A percentile compares a stretch with the other conserved stretches of the same genome.
Conservation (phyloP, 2,113 vertebrate species). For the Cygnus atratus region DNA sequence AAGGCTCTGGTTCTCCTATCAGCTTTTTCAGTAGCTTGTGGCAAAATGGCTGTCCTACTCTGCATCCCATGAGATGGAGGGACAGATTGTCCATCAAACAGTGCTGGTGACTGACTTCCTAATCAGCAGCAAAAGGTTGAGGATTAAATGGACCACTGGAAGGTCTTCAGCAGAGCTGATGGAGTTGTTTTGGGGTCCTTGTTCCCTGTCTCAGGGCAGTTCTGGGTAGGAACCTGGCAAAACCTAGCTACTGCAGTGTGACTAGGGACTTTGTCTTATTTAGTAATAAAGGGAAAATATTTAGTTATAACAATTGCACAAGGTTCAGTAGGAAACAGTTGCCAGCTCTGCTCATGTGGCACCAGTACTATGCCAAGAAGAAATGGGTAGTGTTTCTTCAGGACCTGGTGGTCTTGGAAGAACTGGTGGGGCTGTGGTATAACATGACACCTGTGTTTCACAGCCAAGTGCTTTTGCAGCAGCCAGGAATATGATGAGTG, state of each 20-base stretch:
- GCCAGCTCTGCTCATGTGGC: background rate
- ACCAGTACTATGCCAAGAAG: background rate
- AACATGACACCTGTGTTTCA: background rate
- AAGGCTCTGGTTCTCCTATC: background rate
- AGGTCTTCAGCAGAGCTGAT: background rate
- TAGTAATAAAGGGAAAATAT: background rate
- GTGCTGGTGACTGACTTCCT: background rate
- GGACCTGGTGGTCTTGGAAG: background rate
- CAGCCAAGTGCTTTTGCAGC: background rate
- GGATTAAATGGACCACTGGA: background rate
- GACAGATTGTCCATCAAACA: accelerated
- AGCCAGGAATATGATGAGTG: accelerated
- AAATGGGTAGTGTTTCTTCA: background rate
- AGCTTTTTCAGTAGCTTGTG: background rate
- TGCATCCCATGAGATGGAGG: accelerated
- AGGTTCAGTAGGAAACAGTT: background rate
- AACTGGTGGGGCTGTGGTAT: background rate
- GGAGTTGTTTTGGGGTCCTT: background rate
- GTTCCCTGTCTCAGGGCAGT: background rate
- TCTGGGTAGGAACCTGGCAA: background rate
- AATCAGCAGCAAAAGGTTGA: accelerated
- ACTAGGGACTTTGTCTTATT: background rate
- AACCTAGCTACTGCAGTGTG: background rate
- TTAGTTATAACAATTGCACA: accelerated
- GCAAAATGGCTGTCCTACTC: accelerated